Evolutionary conservation across 2,797 vertebrate species (phyloP).

Genomic region (Chloroceryle amazona): DNA sequence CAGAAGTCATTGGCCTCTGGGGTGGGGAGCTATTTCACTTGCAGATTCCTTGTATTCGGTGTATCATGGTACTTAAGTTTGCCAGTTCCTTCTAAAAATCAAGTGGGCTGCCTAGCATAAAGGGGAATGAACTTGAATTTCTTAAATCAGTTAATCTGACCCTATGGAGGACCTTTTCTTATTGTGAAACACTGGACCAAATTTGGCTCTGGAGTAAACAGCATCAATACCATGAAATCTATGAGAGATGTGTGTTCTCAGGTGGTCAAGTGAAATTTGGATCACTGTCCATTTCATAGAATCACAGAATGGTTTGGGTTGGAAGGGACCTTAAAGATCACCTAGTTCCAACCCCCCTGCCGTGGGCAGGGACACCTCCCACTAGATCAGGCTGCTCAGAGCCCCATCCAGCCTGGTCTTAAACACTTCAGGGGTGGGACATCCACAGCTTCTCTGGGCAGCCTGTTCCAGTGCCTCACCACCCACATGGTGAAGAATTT

Average conservation of each 20-base stretch:
- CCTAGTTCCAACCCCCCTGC: neutral
- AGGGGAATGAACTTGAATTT: constrained; percentile 1
- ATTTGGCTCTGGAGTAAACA: neutral
- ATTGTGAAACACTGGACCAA: constrained; percentile 49
- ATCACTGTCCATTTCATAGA: neutral
- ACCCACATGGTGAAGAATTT: neutral
- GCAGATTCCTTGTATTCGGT: neutral
- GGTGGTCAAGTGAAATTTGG: neutral
- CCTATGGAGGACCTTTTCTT: neutral
- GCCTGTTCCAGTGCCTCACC: neutral
- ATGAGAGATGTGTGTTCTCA: neutral
- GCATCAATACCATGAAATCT: neutral
- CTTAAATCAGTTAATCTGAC: neutral
- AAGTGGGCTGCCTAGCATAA: neutral
- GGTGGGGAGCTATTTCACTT: constrained; percentile 22
- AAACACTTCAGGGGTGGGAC: neutral
- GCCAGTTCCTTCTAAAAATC: neutral
- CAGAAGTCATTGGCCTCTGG: neutral
- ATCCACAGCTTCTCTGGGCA: neutral
- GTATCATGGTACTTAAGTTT: constrained; percentile 9
- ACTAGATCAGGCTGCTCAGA: neutral
- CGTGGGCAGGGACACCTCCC: neutral
- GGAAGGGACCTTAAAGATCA: neutral
- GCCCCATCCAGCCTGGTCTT: neutral
- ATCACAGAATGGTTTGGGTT: neutral